Percentiles rank a stretch among this genome's conserved stretches.
Conservation (phyloP, 2,797 vertebrate species). For the Tauraco hartlaubi region DNA sequence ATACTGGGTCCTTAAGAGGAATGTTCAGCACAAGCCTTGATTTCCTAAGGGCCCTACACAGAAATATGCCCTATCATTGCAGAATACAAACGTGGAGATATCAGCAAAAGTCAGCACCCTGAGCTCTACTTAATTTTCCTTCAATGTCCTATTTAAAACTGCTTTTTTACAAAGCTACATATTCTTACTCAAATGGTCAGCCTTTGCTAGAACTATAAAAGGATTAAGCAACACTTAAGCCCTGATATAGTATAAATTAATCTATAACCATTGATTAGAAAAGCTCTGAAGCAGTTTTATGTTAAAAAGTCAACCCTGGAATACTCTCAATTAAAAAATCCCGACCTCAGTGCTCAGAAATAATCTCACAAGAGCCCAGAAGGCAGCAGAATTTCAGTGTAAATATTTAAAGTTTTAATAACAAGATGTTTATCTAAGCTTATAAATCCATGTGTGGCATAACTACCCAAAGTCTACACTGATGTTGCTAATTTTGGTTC, state of each 20-base stretch:
- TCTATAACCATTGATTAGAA: not conserved
- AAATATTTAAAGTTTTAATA: slow-evolving; percentile 68
- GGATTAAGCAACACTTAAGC: not conserved
- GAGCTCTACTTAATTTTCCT: not conserved
- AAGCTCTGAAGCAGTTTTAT: not conserved
- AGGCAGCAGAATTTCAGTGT: slow-evolving; percentile 8
- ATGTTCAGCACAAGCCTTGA: not conserved
- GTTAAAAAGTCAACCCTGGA: not conserved
- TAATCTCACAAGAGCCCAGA: slow-evolving; percentile 2
- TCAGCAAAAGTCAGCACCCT: not conserved
- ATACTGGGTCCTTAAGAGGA: not conserved
- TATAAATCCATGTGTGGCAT: slow-evolving; percentile 35
- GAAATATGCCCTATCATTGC: not conserved
- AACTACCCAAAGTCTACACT: not conserved
- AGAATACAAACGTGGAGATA: not conserved
- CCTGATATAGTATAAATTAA: not conserved
- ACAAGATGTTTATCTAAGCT: slow-evolving; percentile 31
- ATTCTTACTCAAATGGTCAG: not conserved
- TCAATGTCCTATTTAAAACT: not conserved
- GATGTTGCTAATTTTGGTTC: slow-evolving; percentile 34
- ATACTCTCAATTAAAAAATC: not conserved
- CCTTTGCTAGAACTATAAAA: not conserved
- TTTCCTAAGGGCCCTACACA: not conserved
- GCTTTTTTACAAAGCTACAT: not conserved
- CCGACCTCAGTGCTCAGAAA: not conserved